A percentile compares a stretch with the other conserved stretches of the same genome.
phyloP scores from a whole-genome alignment of 2,113 vertebrate genomes.

The Sinocyclocheilus maitianheensis region DNA sequence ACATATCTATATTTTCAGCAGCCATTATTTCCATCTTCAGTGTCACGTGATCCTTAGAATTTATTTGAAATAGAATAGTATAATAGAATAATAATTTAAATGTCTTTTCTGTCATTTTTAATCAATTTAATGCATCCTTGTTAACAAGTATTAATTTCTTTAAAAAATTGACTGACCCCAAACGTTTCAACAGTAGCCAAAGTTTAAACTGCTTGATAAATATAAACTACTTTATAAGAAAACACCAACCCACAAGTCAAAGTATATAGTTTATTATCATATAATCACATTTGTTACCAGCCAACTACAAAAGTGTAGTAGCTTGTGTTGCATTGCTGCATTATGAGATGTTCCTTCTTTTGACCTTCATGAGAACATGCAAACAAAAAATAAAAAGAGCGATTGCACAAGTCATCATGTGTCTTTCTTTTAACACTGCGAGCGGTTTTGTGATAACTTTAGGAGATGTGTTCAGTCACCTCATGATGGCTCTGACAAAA shows the following conservation, averaged over 20 bases:
- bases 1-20: no score
- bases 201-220: background rate
- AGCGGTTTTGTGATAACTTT: slow-evolving; percentile 40
- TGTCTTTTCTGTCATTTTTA: no score
- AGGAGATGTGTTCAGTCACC: slow-evolving; percentile 40
- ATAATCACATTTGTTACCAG: slow-evolving; percentile 56
- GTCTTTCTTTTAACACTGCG: slow-evolving; percentile 60
- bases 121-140: background rate
- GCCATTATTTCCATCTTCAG: no score
- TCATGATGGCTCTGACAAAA: background rate
- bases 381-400: slow-evolving; percentile 28
- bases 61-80: no score
- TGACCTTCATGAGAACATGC: slow-evolving; percentile 22
- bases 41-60: no score
- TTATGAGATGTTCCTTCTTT: slow-evolving; percentile 48
- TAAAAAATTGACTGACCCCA: background rate
- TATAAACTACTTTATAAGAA: background rate
- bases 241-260: background rate
- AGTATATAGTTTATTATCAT: slow-evolving; percentile 27
- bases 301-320: slow-evolving; percentile 46
- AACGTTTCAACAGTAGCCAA: background rate
- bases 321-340: slow-evolving; percentile 50
- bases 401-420: slow-evolving; percentile 57
- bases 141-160: background rate
- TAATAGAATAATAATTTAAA: no score